Percentiles rank a stretch among this genome's conserved stretches.
Conservation (phyloP, 2,113 vertebrate genomes). For the Suncus etruscus region DNA sequence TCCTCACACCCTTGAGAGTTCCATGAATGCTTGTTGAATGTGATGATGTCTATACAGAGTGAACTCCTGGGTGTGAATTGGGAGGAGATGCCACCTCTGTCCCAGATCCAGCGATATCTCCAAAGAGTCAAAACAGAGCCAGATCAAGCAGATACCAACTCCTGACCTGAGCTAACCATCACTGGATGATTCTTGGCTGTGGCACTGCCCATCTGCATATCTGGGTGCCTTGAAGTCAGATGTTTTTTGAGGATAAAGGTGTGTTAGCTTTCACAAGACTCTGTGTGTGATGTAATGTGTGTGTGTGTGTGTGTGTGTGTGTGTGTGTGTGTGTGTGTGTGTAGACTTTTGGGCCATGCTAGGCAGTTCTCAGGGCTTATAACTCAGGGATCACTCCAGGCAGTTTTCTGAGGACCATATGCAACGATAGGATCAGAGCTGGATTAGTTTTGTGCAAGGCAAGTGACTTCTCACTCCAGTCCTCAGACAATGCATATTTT, state of each 20-base stretch:
- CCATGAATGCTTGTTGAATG: not conserved
- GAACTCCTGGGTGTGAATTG: not conserved
- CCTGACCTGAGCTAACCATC: not conserved
- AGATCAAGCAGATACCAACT: not conserved
- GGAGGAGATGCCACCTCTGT: not conserved
- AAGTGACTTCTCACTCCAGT: not conserved
- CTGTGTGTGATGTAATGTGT: no score
- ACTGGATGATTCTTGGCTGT: no score
- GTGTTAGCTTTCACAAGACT: not conserved
- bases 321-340: no score
- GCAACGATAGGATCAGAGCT: no score
- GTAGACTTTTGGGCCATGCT: no score
- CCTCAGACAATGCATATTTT: not conserved
- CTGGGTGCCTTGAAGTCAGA: not conserved
- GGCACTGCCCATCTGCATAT: not conserved
- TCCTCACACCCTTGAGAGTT: not conserved
- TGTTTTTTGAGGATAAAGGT: not conserved
- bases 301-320: no score
- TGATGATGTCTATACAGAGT: constrained; percentile 31
- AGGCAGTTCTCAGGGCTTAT: no score
- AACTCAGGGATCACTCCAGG: no score
- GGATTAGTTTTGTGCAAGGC: no score
- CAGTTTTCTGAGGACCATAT: no score
- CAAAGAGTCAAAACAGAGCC: not conserved
- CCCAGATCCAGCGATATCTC: not conserved